A percentile compares a stretch with the other conserved stretches of the same genome.
Evolutionary conservation across 2,888 invertebrate species (phyloP).

Genomic region (Caenorhabditis plicata): DNA sequence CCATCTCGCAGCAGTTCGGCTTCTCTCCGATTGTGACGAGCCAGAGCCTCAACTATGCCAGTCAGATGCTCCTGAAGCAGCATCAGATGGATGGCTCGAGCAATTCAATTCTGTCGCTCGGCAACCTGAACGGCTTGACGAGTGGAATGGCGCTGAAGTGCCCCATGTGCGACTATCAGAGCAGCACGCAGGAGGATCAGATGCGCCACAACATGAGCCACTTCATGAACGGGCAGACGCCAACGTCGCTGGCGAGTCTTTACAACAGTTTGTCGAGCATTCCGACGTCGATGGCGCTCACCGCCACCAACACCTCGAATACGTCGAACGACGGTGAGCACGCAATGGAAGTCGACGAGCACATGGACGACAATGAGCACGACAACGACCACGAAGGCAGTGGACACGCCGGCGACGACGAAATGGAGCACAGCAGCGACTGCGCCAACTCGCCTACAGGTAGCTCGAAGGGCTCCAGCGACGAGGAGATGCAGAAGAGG

Average conservation of each 20-base stretch:
- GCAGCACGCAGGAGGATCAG: conserved; percentile 46
- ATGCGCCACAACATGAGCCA: conserved; percentile 54
- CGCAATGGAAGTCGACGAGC: conserved; percentile 21
- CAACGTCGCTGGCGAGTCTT: conserved; percentile 24
- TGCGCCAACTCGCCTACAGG: conserved; percentile 31
- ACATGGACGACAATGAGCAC: conserved; percentile 15
- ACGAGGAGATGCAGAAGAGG: conserved; percentile 74
- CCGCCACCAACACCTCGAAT: conserved; percentile 14
- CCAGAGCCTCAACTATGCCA: conserved; percentile 40
- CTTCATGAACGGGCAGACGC: conserved; percentile 22
- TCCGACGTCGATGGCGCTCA: conserved; percentile 12
- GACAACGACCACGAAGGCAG: conserved; percentile 10
- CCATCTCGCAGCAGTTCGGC: conserved; percentile 24
- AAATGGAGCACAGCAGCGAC: conserved; percentile 37
- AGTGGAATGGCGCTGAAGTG: conserved; percentile 29
- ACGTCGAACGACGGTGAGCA: conserved; percentile 18
- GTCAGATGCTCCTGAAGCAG: conserved; percentile 42
- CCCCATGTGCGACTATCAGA: conserved; percentile 39
- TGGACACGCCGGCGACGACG: conserved; percentile 9
- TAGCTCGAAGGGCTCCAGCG: conserved; percentile 30
- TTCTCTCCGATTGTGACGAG: conserved; percentile 33
- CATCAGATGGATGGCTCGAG: conserved; percentile 26
- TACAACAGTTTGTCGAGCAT: conserved; percentile 16
- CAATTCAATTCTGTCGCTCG: conserved; percentile 15
- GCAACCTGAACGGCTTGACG: conserved; percentile 4